Base-by-base conservation (phyloP, 2,888 invertebrate species). In the Julus scanicus region DNA sequence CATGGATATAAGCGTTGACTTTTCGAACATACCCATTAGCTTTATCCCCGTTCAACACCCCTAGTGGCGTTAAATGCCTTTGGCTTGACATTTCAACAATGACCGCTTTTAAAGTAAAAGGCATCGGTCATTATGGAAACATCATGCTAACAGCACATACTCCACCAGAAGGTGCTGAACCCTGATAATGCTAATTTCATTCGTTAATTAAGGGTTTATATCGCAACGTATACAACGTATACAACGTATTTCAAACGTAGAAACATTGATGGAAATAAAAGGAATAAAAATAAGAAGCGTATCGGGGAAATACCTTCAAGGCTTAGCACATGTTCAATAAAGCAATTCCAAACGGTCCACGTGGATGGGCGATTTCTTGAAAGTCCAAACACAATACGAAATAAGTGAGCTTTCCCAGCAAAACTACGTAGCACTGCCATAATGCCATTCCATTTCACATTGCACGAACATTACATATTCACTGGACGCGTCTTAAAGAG, bases 341-440 rank as follows among this genome's bases (percentile, higher is more conserved):
- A 29, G 17, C 29, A 37, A 80, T 37, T 37, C 13, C 9, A 4
- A 80, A 9, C 8, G 37, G 80, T 80, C 80, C 80, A 37, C 9
- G 13, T 15, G 80, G 80, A 80, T 80, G 11, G 11, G 80, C 80
- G 37, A 37, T 71, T 71, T 71, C 71, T 29, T n/a, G 71, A 71
- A 20, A 48, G 20, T 63, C n/a, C 63, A 63, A 4, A n/a, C 29
- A 29, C 71, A 29, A 71, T 71, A 71, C 29, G 29, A 71, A 71
- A 71, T 71, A 71, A 29, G 8, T 71, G 71, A 29, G 20, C 71
- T 71, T 71, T 71, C 71, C 71, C 1, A 71, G n/a, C 71, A 20
- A 71, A 71, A 71, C 71, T 29, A 71, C 71, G 63, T 71, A 71
- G 29, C 71, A 71, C 71, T 71, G n/a, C 29, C 29, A 29, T 29